These are phyloP conservation scores for Zelostemma sp. DNA, from an alignment of 1,140 invertebrate genomes.

Conservation along the genomic window DNA sequence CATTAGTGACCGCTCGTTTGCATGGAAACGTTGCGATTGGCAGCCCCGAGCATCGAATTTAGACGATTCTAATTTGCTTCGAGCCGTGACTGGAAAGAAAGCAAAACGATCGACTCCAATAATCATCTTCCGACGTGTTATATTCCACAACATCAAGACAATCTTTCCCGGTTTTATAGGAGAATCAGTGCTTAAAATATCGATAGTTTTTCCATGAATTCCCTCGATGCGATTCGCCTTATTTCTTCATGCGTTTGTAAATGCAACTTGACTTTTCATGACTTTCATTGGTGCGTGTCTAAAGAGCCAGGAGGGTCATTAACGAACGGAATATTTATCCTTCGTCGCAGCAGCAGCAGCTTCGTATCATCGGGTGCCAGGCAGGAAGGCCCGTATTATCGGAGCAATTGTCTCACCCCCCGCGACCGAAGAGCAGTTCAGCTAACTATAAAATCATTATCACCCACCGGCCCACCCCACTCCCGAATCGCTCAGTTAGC, in stretches of 20 bases:
- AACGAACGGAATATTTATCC: constrained; percentile 63
- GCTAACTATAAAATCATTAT: constrained; percentile 70
- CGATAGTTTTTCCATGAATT: not conserved
- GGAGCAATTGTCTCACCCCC: constrained; percentile 68
- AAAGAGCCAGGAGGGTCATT: constrained; percentile 58
- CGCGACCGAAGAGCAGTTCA: constrained; percentile 55
- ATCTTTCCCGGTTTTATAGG: constrained; percentile 20
- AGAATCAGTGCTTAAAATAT: constrained; percentile 14
- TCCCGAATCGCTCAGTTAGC: constrained; percentile 53
- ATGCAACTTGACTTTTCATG: not conserved
- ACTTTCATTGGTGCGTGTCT: constrained; percentile 16
- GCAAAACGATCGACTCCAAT: constrained; percentile 23
- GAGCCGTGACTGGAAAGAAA: constrained; percentile 35
- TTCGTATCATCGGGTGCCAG: constrained; percentile 69
- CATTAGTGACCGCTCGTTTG: constrained; percentile 50
- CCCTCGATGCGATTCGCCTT: not conserved
- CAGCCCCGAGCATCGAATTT: constrained; percentile 47
- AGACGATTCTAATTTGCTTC: constrained; percentile 49
- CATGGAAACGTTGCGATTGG: constrained; percentile 44
- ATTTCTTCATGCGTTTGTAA: not conserved
- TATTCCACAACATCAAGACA: constrained; percentile 30
- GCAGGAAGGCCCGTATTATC: constrained; percentile 70
- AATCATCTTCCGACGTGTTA: constrained; percentile 39
- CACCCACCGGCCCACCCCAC: constrained; percentile 57
- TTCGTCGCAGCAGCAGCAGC: constrained; percentile 61